Evolutionary conservation across 2,888 invertebrate genomes (phyloP).

Genomic region (Archips crataeganus): DNA sequence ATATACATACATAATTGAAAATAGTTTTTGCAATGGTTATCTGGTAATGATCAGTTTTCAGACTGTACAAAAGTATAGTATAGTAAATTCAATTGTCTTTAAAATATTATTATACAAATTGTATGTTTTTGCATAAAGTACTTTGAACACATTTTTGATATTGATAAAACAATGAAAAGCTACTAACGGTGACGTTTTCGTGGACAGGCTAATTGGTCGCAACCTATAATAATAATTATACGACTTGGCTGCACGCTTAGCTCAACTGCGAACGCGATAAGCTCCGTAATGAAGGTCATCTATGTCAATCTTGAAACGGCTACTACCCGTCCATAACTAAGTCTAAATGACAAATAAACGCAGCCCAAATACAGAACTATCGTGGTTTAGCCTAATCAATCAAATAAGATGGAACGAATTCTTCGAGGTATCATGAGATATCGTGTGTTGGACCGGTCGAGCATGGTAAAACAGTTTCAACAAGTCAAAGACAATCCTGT

Average conservation of each 20-base stretch:
- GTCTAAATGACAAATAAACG: slow-evolving; percentile 35
- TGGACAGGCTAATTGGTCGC: slow-evolving; percentile 37
- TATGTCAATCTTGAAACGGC: slow-evolving; percentile 64
- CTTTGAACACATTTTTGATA: background rate
- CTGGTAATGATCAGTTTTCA: too few species aligned
- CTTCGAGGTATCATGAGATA: slow-evolving; percentile 96
- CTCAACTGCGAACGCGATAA: slow-evolving; percentile 62
- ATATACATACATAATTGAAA: too few species aligned
- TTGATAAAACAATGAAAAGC: background rate
- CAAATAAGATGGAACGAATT: slow-evolving; percentile 91
- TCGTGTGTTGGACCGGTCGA: slow-evolving; percentile 91
- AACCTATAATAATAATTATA: slow-evolving; percentile 40
- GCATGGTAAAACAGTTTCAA: slow-evolving; percentile 97
- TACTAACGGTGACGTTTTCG: slow-evolving; percentile 27
- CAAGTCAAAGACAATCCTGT: slow-evolving; percentile 95
- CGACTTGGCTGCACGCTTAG: slow-evolving; percentile 14
- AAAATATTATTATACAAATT: background rate
- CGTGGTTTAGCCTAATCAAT: slow-evolving; percentile 38
- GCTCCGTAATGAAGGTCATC: slow-evolving; percentile 77
- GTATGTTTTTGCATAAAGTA: background rate
- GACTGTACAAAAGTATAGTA: too few species aligned
- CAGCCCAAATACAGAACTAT: slow-evolving; percentile 17
- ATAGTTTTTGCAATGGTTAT: too few species aligned
- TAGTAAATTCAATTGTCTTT: background rate
- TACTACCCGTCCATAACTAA: slow-evolving; percentile 46